A percentile compares a stretch with the other conserved stretches of the same genome.
These are phyloP conservation scores for Solenopsis invicta DNA, from an alignment of 1,140 invertebrate genomes.

Conservation along the genomic window DNA sequence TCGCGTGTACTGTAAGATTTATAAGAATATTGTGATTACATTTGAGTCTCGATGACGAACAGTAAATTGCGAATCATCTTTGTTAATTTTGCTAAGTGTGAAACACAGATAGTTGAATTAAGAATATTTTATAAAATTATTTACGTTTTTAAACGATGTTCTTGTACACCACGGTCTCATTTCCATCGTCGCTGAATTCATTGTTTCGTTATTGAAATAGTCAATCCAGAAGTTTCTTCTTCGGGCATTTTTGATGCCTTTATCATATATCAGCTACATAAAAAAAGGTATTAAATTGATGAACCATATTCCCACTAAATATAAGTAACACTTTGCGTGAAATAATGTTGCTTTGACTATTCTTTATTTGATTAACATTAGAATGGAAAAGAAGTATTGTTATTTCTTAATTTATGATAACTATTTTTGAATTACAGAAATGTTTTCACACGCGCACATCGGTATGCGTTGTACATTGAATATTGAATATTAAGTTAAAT, in stretches of 20 bases:
- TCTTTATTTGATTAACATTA: background rate
- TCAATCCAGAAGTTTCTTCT: too few relatives aligned
- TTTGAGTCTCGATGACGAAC: too few relatives aligned
- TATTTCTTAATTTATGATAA: background rate
- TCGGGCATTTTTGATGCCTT: background rate
- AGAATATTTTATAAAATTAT: background rate
- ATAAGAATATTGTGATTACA: background rate
- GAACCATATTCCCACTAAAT: background rate
- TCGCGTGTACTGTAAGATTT: background rate
- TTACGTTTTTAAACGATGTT: background rate
- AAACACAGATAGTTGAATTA: background rate
- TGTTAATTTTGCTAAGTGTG: background rate
- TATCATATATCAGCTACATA: background rate
- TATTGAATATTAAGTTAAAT: too few relatives aligned
- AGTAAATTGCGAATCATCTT: background rate
- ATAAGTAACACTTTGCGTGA: background rate
- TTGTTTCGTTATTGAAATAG: background rate
- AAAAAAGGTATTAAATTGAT: background rate
- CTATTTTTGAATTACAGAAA: background rate
- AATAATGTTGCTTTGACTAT: background rate
- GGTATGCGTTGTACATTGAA: background rate
- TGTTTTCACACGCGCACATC: background rate
- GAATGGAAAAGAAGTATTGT: background rate
- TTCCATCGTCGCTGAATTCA: background rate
- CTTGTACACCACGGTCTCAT: background rate